Percentiles rank a stretch among this genome's conserved stretches.
Evolutionary conservation across 2,113 vertebrate species (phyloP).

Genomic region (Vulpes vulpes): DNA sequence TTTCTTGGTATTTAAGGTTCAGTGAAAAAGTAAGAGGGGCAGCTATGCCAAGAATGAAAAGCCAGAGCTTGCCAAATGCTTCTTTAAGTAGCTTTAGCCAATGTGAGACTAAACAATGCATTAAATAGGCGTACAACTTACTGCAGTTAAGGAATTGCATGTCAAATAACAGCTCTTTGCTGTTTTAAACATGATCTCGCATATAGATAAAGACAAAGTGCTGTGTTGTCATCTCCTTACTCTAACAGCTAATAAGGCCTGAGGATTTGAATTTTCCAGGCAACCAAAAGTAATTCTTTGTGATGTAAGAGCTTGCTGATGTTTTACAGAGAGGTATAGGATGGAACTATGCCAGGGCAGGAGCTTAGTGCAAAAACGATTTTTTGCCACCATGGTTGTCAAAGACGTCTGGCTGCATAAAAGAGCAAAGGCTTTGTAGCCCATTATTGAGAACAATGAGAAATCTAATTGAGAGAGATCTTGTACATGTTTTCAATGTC

Average conservation of each 20-base stretch:
- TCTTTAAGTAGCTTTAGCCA: conserved; percentile 87
- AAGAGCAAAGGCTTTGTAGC: not conserved
- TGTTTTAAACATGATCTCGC: conserved; percentile 82
- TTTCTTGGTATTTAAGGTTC: conserved; percentile 89
- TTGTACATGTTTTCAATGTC: not conserved
- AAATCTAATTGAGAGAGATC: conserved; percentile 11
- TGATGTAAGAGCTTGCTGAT: conserved; percentile 59
- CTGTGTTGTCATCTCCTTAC: conserved; percentile 69
- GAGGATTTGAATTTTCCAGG: conserved; percentile 74
- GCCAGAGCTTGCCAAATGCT: conserved; percentile 86
- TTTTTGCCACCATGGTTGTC: conserved; percentile 70
- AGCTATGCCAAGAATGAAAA: conserved; percentile 88
- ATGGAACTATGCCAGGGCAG: conserved; percentile 62
- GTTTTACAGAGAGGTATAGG: conserved; percentile 56
- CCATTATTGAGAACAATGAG: not conserved
- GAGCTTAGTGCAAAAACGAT: conserved; percentile 47
- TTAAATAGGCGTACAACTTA: conserved; percentile 84
- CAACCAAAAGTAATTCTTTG: conserved; percentile 76
- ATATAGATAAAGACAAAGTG: conserved; percentile 76
- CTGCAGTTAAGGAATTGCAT: conserved; percentile 84
- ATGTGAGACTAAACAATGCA: conserved; percentile 89
- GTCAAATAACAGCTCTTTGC: conserved; percentile 86
- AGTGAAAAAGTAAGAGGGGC: conserved; percentile 86
- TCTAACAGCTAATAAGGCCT: conserved; percentile 79
- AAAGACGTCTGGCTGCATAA: conserved; percentile 35